Conservation (phyloP, 2,888 invertebrate genomes). For the Orchesellides sinensis region DNA sequence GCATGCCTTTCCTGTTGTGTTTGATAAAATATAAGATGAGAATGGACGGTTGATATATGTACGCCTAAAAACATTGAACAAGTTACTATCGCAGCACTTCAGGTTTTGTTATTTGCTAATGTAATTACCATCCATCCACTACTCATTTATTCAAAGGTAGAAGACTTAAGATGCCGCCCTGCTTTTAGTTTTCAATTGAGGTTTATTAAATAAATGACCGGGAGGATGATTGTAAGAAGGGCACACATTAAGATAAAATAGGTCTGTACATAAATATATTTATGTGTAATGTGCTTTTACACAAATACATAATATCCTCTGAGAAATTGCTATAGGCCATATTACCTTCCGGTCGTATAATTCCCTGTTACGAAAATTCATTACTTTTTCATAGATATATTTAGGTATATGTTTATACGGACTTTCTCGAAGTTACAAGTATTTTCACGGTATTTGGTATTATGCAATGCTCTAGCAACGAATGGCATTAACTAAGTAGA, state of each 20-base stretch:
- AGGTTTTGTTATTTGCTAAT: conserved; percentile 11
- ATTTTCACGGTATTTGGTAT: too few relatives aligned
- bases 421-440: too few relatives aligned
- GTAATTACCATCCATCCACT: not conserved
- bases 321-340: conserved; percentile 15
- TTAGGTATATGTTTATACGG: too few relatives aligned
- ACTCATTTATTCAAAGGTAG: not conserved
- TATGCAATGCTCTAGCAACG: too few relatives aligned
- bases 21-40: too few relatives aligned
- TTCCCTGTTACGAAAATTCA: conserved; percentile 2
- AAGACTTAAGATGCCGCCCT: conserved; percentile 13
- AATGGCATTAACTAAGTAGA: too few relatives aligned
- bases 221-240: conserved; percentile 14
- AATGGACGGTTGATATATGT: too few relatives aligned
- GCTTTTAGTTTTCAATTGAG: conserved; percentile 33
- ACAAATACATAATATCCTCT: not conserved
- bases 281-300: not conserved
- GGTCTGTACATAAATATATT: too few relatives aligned
- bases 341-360: conserved; percentile 5
- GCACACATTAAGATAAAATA: conserved; percentile 9
- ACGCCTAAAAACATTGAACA: too few relatives aligned
- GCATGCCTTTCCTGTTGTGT: too few relatives aligned
- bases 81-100: too few relatives aligned
- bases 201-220: conserved; percentile 42
- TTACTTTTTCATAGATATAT: too few relatives aligned